Evolutionary conservation across 2,797 vertebrate genomes (phyloP).

Genomic region (Meda fulgida): DNA sequence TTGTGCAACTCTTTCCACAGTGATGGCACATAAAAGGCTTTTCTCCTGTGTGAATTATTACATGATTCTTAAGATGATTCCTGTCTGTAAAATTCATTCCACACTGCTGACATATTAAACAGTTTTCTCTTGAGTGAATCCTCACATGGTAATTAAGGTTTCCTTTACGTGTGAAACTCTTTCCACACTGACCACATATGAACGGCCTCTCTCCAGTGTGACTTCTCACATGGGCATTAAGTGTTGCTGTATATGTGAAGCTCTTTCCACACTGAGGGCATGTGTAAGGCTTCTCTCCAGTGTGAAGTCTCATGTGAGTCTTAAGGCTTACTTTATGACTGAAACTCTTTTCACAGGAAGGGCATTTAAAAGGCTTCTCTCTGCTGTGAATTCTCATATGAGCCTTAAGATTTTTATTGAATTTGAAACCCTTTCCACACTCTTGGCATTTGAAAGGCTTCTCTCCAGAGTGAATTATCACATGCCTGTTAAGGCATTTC

Average conservation of each 20-base stretch:
- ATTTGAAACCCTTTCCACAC: constrained; percentile 9
- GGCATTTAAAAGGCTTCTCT: constrained; percentile 7
- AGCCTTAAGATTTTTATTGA: constrained; percentile 3
- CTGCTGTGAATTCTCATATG: constrained; percentile 22
- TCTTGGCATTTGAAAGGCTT: constrained; percentile 5
- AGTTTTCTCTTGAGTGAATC: constrained; percentile 13
- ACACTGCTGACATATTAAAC: background rate
- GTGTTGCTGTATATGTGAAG: background rate
- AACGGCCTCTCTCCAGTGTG: constrained; percentile 11
- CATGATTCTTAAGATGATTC: background rate
- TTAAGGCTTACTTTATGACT: constrained; percentile 15
- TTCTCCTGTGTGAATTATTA: background rate
- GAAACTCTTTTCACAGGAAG: constrained; percentile 13
- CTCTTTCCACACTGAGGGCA: background rate
- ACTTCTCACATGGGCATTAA: constrained; percentile 7
- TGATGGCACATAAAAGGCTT: background rate
- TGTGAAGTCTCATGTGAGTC: constrained; percentile 15
- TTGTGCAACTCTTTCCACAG: constrained; percentile 14
- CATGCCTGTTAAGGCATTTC: background rate
- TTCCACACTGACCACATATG: background rate
- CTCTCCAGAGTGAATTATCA: constrained; percentile 1
- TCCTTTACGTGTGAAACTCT: constrained; percentile 12
- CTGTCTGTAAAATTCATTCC: background rate
- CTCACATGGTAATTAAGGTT: constrained; percentile 1
- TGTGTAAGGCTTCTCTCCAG: constrained; percentile 1